Evolutionary conservation across 2,113 vertebrate species (phyloP).

Genomic region (Penelope pileata): DNA sequence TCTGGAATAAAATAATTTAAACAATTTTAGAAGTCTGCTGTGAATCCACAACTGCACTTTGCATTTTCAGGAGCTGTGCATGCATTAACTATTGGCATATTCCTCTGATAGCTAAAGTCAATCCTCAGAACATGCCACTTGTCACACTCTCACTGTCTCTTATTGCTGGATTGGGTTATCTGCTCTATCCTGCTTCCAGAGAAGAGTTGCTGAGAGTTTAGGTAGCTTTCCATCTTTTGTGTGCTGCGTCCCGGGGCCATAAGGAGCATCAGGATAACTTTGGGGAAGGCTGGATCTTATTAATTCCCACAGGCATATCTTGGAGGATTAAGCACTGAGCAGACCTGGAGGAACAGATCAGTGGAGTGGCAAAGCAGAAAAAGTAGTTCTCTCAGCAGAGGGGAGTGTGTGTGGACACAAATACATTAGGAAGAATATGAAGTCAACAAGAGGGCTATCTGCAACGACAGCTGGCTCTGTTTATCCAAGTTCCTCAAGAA

Average conservation of each 20-base stretch:
- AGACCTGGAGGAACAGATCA: not conserved
- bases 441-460: not conserved
- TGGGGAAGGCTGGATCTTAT: not conserved
- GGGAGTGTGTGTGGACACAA: not conserved
- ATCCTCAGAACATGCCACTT: not conserved
- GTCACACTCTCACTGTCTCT: not conserved
- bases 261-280: not conserved
- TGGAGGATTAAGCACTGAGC: not conserved
- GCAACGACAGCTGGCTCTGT: not conserved
- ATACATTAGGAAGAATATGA: not conserved
- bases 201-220: not conserved
- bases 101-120: not conserved
- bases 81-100: rapidly evolving
- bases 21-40: not conserved
- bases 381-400: not conserved
- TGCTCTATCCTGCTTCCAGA: not conserved
- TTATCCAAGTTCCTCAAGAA: not conserved
- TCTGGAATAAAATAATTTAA: not conserved
- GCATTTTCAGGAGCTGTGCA: not conserved
- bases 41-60: not conserved
- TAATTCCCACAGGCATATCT: not conserved
- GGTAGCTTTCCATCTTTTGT: not conserved
- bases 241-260: not conserved
- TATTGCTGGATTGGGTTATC: not conserved
- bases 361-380: not conserved